A percentile compares a stretch with the other conserved stretches of the same genome.
phyloP scores from a whole-genome alignment of 2,113 vertebrate genomes.

The Melanerpes aurifrons region DNA sequence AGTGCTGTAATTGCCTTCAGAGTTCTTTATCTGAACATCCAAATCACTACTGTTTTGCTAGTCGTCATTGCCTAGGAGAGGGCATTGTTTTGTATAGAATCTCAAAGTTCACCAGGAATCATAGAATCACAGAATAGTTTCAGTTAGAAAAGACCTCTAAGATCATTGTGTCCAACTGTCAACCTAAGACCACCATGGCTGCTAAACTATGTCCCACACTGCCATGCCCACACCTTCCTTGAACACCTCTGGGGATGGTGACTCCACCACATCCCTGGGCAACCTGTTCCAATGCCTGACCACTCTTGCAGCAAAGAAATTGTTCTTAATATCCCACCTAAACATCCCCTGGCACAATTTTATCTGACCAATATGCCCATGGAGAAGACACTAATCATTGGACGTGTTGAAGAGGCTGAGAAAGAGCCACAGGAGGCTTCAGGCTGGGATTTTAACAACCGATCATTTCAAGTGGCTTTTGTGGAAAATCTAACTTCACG shows the following conservation, averaged over 20 bases:
- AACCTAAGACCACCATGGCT: no score
- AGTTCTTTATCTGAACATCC: background rate
- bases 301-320: no score
- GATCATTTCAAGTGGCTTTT: background rate
- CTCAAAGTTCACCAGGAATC: background rate
- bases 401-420: background rate
- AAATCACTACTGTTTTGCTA: background rate
- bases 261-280: no score
- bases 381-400: background rate
- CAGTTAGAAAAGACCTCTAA: no score
- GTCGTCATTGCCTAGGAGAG: background rate
- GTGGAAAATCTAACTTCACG: background rate
- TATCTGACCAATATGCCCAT: background rate
- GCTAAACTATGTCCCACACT: no score
- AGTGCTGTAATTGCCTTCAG: background rate
- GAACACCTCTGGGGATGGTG: no score
- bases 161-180: no score
- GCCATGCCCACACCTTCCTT: no score
- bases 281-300: no score
- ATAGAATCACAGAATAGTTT: no score
- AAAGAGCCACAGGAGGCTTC: background rate
- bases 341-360: background rate
- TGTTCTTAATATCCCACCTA: background rate
- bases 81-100: background rate
- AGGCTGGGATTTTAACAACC: background rate